phyloP scores from a whole-genome alignment of 2,888 invertebrate species.

The Penaeus monodon region DNA sequence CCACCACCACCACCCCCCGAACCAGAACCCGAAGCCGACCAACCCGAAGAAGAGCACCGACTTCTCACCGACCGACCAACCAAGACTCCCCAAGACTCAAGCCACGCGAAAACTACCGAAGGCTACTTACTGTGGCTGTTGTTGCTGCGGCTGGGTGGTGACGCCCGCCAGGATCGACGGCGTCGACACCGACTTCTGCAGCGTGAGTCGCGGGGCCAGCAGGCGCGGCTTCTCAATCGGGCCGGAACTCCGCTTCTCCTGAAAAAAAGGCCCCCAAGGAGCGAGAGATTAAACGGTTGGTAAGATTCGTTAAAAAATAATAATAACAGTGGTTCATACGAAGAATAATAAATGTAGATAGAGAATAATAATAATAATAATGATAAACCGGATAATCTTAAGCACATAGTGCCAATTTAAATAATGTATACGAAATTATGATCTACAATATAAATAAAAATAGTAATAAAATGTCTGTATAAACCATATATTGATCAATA shows the following conservation, averaged over 20 bases:
- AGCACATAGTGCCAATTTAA: too few species aligned
- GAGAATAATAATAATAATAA: too few species aligned
- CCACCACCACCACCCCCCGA: background rate
- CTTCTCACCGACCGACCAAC: background rate
- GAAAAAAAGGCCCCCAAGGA: background rate
- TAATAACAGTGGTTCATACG: too few species aligned
- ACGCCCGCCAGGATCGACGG: constrained; percentile 83
- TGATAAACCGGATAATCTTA: too few species aligned
- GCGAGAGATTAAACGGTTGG: background rate
- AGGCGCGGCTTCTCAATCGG: constrained; percentile 61
- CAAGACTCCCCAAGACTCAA: background rate
- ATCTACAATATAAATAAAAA: too few species aligned
- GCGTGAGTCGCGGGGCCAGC: constrained; percentile 61
- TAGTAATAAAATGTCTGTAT: too few species aligned
- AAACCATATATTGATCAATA: too few species aligned
- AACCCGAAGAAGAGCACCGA: too few species aligned
- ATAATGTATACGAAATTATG: too few species aligned
- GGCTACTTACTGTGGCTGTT: constrained; percentile 58
- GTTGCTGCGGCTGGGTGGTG: constrained; percentile 43
- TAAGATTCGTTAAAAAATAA: too few species aligned
- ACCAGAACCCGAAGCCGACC: background rate
- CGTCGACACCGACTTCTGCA: constrained; percentile 91
- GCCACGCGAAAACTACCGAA: background rate
- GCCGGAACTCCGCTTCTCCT: constrained; percentile 46
- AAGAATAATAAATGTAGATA: too few species aligned